Evolutionary conservation across 2,888 invertebrate species (phyloP).

Genomic region (Amorpha juglandis): DNA sequence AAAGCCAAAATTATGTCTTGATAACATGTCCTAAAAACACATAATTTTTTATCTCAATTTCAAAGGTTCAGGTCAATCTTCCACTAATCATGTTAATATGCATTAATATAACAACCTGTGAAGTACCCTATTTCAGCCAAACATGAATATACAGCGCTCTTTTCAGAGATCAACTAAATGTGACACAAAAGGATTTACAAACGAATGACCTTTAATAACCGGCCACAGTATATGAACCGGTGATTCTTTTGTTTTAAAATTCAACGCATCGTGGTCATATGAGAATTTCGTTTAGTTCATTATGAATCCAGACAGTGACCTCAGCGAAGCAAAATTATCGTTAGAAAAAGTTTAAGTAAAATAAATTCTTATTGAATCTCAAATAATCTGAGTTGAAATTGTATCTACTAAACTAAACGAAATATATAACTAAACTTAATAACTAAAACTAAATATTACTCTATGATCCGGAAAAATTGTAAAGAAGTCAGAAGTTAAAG

Average conservation of each 20-base stretch:
- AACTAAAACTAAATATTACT: no score
- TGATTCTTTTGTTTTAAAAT: conserved; percentile 31
- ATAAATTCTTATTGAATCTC: no score
- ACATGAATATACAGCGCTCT: background rate
- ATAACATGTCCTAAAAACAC: no score
- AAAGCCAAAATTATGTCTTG: no score
- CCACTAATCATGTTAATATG: background rate
- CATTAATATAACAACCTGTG: background rate
- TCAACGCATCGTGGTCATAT: conserved; percentile 33
- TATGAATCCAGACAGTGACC: conserved; percentile 18
- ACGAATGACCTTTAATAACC: conserved; percentile 40
- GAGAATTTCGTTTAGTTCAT: conserved; percentile 18
- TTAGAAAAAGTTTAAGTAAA: background rate
- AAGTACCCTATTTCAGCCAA: background rate
- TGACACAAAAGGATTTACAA: conserved; percentile 26
- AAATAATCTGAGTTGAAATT: no score
- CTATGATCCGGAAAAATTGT: no score
- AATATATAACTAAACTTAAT: no score
- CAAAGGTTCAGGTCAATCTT: no score
- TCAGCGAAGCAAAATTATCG: background rate
- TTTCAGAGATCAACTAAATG: conserved; percentile 26
- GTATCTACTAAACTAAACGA: no score
- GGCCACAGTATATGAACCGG: conserved; percentile 41
- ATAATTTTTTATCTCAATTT: no score
- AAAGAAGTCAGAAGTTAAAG: no score